Conservation (phyloP, 2,797 vertebrate genomes). For the Bradypus variegatus region DNA sequence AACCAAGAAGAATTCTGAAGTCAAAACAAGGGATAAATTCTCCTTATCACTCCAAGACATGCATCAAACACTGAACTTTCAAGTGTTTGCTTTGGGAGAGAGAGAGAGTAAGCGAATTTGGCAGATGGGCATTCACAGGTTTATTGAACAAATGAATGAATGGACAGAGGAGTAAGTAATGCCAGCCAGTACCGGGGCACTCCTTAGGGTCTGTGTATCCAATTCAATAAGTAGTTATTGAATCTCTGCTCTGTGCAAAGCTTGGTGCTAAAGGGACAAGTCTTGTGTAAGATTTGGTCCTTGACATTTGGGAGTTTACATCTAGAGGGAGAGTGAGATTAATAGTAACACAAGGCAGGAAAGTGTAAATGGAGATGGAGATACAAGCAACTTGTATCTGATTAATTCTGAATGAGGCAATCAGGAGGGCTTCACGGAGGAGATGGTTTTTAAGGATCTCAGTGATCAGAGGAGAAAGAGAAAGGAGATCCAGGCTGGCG, state of each 20-base stretch:
- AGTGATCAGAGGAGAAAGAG: not conserved
- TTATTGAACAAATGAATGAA: not conserved
- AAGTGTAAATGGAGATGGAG: not conserved
- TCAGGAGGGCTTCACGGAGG: not conserved
- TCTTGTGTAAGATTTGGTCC: not conserved
- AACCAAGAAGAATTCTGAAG: slow-evolving; percentile 59
- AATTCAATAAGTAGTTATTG: not conserved
- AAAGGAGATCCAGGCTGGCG: not conserved
- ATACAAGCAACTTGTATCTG: not conserved
- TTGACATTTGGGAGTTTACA: not conserved
- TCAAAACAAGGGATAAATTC: slow-evolving; percentile 65
- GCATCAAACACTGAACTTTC: slow-evolving; percentile 44
- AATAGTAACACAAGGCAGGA: not conserved
- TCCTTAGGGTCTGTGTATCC: not conserved
- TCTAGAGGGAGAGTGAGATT: not conserved
- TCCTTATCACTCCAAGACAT: slow-evolving; percentile 58
- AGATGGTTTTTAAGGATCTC: not conserved
- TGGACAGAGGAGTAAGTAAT: not conserved
- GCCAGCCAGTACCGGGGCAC: not conserved
- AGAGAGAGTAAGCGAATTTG: not conserved
- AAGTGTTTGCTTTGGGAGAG: not conserved
- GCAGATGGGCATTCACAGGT: not conserved
- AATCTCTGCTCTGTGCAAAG: not conserved
- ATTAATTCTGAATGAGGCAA: not conserved
- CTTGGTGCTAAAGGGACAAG: not conserved